Evolutionary conservation across 2,113 vertebrate species (phyloP).

Genomic region (Perca schrenkii): DNA sequence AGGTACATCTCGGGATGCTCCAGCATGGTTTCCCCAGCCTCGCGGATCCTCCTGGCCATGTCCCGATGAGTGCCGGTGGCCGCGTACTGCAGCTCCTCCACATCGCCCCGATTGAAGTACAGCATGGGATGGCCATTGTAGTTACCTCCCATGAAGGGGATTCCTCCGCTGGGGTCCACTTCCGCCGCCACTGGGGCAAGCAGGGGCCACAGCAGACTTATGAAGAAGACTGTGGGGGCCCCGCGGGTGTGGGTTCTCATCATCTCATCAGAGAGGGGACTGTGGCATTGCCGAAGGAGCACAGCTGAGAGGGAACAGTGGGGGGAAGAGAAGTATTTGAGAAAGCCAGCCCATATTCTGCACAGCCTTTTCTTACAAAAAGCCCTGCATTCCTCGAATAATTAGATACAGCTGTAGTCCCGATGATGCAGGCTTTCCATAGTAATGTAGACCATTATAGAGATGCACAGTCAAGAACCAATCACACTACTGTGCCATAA

Average conservation of each 20-base stretch:
- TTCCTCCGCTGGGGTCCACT: constrained; percentile 83
- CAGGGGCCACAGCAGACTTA: constrained; percentile 88
- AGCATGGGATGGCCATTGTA: constrained; percentile 97
- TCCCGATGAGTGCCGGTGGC: constrained; percentile 87
- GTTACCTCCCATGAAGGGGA: constrained; percentile 93
- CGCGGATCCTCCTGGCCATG: constrained; percentile 86
- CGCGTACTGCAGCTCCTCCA: constrained; percentile 86
- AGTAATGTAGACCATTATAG: constrained; percentile 40
- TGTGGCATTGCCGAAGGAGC: constrained; percentile 87
- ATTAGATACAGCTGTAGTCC: constrained; percentile 80
- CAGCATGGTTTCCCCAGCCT: constrained; percentile 93
- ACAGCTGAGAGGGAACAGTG: constrained; percentile 71
- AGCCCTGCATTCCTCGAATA: constrained; percentile 79
- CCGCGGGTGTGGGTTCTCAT: constrained; percentile 98
- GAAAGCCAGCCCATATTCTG: constrained; percentile 61
- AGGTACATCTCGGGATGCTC: constrained; percentile 92
- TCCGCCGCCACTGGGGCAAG: constrained; percentile 70
- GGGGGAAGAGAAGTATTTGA: constrained; percentile 54
- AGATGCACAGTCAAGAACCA: constrained; percentile 19
- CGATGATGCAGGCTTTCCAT: constrained; percentile 70
- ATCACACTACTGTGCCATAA: background rate
- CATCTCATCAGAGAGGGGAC: constrained; percentile 90
- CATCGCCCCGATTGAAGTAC: constrained; percentile 89
- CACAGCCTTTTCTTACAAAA: constrained; percentile 62
- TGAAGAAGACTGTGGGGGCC: constrained; percentile 97